Evolutionary conservation across 2,888 invertebrate species (phyloP).

Genomic region (Agonum fuliginosum): DNA sequence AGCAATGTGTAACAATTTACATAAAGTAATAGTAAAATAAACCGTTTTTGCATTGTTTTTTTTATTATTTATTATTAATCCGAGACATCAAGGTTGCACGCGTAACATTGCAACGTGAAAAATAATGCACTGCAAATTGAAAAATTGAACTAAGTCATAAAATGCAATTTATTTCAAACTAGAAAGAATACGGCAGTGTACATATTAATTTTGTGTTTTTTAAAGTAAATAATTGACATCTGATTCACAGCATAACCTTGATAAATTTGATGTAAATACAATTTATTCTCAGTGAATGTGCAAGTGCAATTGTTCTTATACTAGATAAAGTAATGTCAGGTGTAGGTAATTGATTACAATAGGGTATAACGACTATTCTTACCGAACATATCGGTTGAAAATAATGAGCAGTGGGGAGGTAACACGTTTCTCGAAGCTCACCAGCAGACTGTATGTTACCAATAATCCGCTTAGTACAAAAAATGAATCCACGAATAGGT

Average conservation of each 20-base stretch:
- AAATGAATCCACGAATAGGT: conserved; percentile 80
- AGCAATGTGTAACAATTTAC: too few relatives aligned
- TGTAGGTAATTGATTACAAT: conserved; percentile 27
- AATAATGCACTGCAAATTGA: conserved; percentile 1
- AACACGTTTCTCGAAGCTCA: conserved; percentile 70
- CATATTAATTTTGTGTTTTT: conserved; percentile 33
- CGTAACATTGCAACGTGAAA: background rate
- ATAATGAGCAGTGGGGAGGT: conserved; percentile 74
- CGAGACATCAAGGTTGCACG: conserved; percentile 2
- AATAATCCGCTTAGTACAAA: conserved; percentile 79
- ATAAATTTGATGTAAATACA: conserved; percentile 24
- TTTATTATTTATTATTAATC: conserved; percentile 25
- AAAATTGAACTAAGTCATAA: conserved; percentile 11
- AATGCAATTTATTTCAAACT: conserved; percentile 26
- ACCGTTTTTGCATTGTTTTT: too few relatives aligned
- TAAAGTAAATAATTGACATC: conserved; percentile 26
- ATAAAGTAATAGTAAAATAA: too few relatives aligned
- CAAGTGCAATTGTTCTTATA: background rate
- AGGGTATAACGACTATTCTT: conserved; percentile 63
- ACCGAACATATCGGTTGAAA: conserved; percentile 79
- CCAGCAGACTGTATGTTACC: conserved; percentile 73
- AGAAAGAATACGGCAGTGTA: background rate
- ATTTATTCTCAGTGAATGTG: conserved; percentile 46
- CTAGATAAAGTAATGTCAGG: background rate
- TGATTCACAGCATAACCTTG: conserved; percentile 46